Base-by-base conservation (phyloP, 2,888 invertebrate genomes). In the Tholera decimalis region DNA sequence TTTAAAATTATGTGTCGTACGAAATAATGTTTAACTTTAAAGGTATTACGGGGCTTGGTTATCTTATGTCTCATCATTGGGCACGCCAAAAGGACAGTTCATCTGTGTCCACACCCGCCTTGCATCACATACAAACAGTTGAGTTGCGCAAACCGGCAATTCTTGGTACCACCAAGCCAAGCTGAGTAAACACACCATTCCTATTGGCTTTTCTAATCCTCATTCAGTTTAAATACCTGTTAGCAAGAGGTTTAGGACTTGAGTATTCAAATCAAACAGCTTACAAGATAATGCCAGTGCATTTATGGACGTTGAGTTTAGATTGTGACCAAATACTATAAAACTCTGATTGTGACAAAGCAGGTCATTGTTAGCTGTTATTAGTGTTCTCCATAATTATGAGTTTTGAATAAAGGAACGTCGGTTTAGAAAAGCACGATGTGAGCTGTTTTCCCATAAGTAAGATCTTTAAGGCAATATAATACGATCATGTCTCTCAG, bases 61-160 rank as follows among this genome's bases (percentile, higher is more conserved):
- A n/a, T n/a, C n/a, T n/a, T n/a, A 62, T 70, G 73, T 67, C 61
- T 69, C 64, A 76, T 75, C 64, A 70, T 82, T 79, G 74, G 69
- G 76, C 69, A 72, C 74, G 79, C 77, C 78, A 81, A 85, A 80
- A 83, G 83, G 83, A 85, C 80, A 84, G 83, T 86, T 80, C 89
- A 90, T 87, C 90, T 91, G 90, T 88, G 88, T 84, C 89, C 89
- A 92, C 91, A 92, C 86, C 85, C 76, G 67, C 69, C 78, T 92
- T 91, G 88, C 90, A 87, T 87, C 86, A 91, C 73, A 68, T 76
- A 78, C 73, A 77, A 74, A 82, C 81, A 47, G 85, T 85, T 80
- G 79, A 71, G 77, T 93, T 92, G 89, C 90, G 92, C 84, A 92
- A 92, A 86, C 88, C 83, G 83, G 82, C 83, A 82, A 83, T 87